Evolutionary conservation across 2,888 invertebrate genomes (phyloP).

Genomic region (Labia minor): DNA sequence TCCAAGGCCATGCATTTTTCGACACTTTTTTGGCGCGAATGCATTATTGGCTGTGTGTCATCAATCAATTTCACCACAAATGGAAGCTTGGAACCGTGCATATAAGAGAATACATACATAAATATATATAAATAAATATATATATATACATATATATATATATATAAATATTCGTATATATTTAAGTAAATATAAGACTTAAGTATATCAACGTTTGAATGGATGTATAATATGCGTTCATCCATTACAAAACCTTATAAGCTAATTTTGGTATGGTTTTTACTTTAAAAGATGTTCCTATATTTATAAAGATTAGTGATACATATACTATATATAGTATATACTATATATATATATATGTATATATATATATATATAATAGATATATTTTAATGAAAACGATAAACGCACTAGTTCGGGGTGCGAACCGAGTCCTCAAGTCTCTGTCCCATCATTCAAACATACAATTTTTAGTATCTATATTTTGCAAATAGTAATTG

Average conservation of each 20-base stretch:
- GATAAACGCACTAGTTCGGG: background rate
- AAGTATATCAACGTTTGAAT: background rate
- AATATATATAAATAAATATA: background rate
- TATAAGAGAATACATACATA: background rate
- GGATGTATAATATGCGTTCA: background rate
- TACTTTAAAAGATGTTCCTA: background rate
- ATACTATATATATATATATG: background rate
- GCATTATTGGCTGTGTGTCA: background rate
- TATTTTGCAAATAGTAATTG: background rate
- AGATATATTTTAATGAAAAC: background rate
- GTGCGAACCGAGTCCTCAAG: constrained; percentile 5
- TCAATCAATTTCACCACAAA: constrained; percentile 14
- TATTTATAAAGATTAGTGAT: constrained; percentile 4
- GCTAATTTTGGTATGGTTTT: constrained; percentile 5
- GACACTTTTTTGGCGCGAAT: background rate
- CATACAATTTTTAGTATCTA: background rate
- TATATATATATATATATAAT: background rate
- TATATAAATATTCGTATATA: background rate
- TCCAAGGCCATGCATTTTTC: background rate
- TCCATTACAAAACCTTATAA: background rate
- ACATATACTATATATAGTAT: too few species aligned
- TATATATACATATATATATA: constrained; percentile 3
- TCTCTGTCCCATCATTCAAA: constrained; percentile 13
- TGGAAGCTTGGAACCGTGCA: constrained; percentile 27
- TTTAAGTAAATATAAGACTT: background rate